These are phyloP conservation scores for Halictus ligatus DNA, from an alignment of 2,888 invertebrate genomes.

Conservation along the genomic window DNA sequence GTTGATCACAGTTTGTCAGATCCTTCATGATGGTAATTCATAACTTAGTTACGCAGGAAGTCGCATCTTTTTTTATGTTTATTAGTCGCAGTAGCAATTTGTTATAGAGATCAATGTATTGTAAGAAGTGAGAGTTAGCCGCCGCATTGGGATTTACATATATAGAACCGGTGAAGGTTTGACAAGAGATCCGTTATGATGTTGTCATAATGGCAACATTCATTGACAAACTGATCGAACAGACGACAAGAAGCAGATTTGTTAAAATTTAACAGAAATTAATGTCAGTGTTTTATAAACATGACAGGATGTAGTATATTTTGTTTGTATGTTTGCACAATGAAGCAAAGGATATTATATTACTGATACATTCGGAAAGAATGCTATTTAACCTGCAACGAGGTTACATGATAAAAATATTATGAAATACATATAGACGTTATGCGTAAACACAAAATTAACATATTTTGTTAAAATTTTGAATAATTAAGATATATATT, in stretches of 20 bases:
- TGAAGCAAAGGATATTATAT: constrained; percentile 77
- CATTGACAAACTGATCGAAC: constrained; percentile 46
- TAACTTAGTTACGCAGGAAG: constrained; percentile 60
- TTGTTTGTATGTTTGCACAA: constrained; percentile 82
- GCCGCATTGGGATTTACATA: constrained; percentile 59
- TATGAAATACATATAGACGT: constrained; percentile 75
- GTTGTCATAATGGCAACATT: constrained; percentile 44
- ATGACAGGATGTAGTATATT: constrained; percentile 82
- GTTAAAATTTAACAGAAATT: constrained; percentile 84
- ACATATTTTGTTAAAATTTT: constrained; percentile 77
- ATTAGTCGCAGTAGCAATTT: constrained; percentile 50
- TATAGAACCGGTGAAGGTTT: constrained; percentile 49
- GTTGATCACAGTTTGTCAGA: constrained; percentile 44
- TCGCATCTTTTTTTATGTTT: constrained; percentile 53
- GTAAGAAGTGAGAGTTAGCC: constrained; percentile 62
- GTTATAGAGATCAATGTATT: constrained; percentile 42
- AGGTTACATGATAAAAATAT: constrained; percentile 73
- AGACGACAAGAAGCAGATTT: constrained; percentile 71
- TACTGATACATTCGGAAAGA: constrained; percentile 79
- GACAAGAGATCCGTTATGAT: constrained; percentile 43
- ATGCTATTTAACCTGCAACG: constrained; percentile 78
- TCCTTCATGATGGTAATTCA: constrained; percentile 49
- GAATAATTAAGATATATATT: constrained; percentile 72
- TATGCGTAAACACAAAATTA: constrained; percentile 74
- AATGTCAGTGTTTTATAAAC: constrained; percentile 84